Evolutionary conservation across 2,888 invertebrate genomes (phyloP), one percentile per base, ranked within the genome.

Genomic region (Fabriciana adippe): DNA sequence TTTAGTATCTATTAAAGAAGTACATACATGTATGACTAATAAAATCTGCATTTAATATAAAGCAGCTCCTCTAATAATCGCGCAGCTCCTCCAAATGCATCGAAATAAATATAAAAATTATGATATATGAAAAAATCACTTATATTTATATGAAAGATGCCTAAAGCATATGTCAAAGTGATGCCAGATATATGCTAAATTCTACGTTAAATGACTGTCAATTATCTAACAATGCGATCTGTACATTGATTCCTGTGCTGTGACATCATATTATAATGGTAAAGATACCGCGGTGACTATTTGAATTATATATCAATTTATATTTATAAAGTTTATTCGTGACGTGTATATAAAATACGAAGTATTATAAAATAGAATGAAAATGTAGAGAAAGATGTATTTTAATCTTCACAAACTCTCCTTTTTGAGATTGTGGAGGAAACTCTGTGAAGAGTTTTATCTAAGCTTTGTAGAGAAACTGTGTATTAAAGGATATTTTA

Each of bases 111-210:
- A n/a, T 6, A 16, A 51, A 8, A 51, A 16, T 8, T 5, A 26
- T 26, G n/a, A 16, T 16, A 51, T 16, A 6, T 16, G 1, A n/a
- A 51, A 15, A 51, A n/a, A 8, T 1, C 16, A n/a, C 3, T n/a
- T 26, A 13, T 55, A 11, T 41, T n/a, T 6, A 56, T 69, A 16
- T 66, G 69, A 15, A 48, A 6, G 31, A 8, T 15, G 41, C 66
- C 62, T 69, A 50, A 55, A 48, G 14, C 15, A 45, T 48, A 63
- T 69, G 60, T 64, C 63, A 67, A 64, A 55, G 60, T 54, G 21
- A 67, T 69, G 64, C 64, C 71, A 71, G 69, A 67, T 57, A 57
- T 48, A 67, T 71, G 67, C 51, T 66, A 71, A 69, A 67, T 50
- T 48, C 60, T 55, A 69, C 69, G 64, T 45, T 21, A 45, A 45